Evolutionary conservation across 1,140 invertebrate genomes (phyloP).

Genomic region (Caenorhabditis brenneri): DNA sequence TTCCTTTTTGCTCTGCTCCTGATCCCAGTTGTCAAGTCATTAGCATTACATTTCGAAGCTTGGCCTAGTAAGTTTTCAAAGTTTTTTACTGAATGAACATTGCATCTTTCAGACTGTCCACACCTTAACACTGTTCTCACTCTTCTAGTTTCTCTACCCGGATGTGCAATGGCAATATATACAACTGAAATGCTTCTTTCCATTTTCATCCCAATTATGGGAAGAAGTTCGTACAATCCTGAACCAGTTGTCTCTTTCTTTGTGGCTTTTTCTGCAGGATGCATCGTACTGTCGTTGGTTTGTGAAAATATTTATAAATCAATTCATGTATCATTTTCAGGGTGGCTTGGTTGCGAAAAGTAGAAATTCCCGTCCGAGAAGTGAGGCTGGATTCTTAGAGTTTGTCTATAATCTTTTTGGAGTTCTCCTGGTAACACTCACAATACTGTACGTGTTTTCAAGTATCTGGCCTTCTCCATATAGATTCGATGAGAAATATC

Average conservation of each 20-base stretch:
- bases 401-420: slow-evolving; percentile 6
- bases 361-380: neutral
- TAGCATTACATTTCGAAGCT: neutral
- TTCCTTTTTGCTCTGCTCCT: slow-evolving; percentile 50
- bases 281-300: slow-evolving; percentile 54
- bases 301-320: slow-evolving; percentile 22
- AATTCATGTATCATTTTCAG: neutral
- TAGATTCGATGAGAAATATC: slow-evolving; percentile 44
- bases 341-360: slow-evolving; percentile 21
- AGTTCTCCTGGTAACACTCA: slow-evolving; percentile 1
- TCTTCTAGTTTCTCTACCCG: slow-evolving; percentile 41
- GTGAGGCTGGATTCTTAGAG: neutral
- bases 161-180: slow-evolving; percentile 54
- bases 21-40: slow-evolving; percentile 1
- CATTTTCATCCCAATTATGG: slow-evolving; percentile 59
- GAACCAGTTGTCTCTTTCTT: slow-evolving; percentile 52
- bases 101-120: slow-evolving; percentile 47
- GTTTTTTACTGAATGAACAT: neutral
- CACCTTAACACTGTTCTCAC: slow-evolving; percentile 33
- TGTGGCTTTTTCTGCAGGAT: slow-evolving; percentile 44
- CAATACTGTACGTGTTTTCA: slow-evolving; percentile 35
- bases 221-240: slow-evolving; percentile 52
- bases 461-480: slow-evolving; percentile 40
- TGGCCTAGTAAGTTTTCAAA: slow-evolving; percentile 8
- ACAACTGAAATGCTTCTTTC: slow-evolving; percentile 53